These are phyloP conservation scores for Oscheius sp. DNA, from an alignment of 2,888 invertebrate species.

Conservation along the genomic window DNA sequence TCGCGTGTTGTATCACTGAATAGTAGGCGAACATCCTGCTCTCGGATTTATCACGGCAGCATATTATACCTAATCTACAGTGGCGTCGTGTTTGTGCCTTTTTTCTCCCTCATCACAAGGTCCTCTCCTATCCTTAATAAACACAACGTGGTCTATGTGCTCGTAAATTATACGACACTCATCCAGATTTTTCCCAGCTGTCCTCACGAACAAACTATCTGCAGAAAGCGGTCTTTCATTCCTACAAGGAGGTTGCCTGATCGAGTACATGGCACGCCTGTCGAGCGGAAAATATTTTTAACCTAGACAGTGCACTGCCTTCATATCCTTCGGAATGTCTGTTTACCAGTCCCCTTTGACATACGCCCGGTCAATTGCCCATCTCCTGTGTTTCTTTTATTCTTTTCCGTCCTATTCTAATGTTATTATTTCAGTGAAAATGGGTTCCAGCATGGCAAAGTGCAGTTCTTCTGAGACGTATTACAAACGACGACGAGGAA, in stretches of 20 bases:
- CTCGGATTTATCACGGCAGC: background rate
- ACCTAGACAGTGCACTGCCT: no score
- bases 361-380: no score
- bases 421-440: background rate
- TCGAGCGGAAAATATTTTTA: no score
- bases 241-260: no score
- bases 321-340: no score
- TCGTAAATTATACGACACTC: conserved; percentile 4
- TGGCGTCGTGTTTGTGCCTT: no score
- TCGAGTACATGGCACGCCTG: no score
- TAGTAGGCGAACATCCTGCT: background rate
- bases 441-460: conserved; percentile 32
- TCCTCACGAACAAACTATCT: no score
- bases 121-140: background rate
- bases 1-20: no score
- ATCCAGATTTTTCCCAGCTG: conserved; percentile 1
- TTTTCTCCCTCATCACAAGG: no score
- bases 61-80: background rate
- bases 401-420: background rate
- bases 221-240: no score
- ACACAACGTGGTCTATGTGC: conserved; percentile 6
- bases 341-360: no score
- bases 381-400: background rate
- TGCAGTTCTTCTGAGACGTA: conserved; percentile 22
- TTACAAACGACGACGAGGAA: conserved; percentile 20